Conservation (phyloP, 2,888 invertebrate species). For the Cerceris rybyensis region DNA sequence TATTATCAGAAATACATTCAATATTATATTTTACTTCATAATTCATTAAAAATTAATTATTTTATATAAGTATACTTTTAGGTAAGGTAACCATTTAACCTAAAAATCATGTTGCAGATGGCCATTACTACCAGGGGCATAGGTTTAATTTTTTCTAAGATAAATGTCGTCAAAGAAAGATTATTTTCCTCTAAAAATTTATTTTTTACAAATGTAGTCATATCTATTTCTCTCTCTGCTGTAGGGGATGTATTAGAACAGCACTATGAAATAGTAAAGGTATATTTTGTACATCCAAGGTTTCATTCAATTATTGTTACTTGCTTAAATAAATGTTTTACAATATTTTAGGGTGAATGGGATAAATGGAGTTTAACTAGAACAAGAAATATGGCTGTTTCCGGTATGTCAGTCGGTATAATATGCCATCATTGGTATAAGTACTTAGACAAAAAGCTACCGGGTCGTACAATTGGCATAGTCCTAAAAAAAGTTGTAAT, state of each 20-base stretch:
- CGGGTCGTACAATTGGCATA: slow-evolving; percentile 86
- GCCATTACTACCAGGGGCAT: slow-evolving; percentile 67
- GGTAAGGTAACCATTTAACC: slow-evolving; percentile 3
- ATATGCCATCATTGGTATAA: slow-evolving; percentile 95
- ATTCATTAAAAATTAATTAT: not conserved
- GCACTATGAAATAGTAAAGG: slow-evolving; percentile 86
- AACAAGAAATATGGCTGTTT: slow-evolving; percentile 89
- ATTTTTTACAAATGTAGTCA: slow-evolving; percentile 90
- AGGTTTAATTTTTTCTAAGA: slow-evolving; percentile 47
- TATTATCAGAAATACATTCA: too few relatives aligned
- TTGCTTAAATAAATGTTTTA: not conserved
- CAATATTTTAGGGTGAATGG: slow-evolving; percentile 81
- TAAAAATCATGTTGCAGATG: slow-evolving; percentile 45
- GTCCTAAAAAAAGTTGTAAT: slow-evolving; percentile 90
- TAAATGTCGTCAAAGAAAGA: slow-evolving; percentile 64
- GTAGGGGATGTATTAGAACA: slow-evolving; percentile 92
- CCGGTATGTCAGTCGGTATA: slow-evolving; percentile 90
- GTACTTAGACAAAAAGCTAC: slow-evolving; percentile 87
- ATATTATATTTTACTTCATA: not conserved
- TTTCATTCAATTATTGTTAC: not conserved
- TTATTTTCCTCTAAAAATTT: slow-evolving; percentile 84
- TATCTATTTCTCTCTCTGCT: slow-evolving; percentile 90
- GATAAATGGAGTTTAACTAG: slow-evolving; percentile 85
- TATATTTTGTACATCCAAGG: slow-evolving; percentile 26
- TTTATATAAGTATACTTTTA: not conserved